These are phyloP conservation scores for Drosophila mulleri DNA, from an alignment of 2,888 invertebrate species.

Conservation along the genomic window DNA sequence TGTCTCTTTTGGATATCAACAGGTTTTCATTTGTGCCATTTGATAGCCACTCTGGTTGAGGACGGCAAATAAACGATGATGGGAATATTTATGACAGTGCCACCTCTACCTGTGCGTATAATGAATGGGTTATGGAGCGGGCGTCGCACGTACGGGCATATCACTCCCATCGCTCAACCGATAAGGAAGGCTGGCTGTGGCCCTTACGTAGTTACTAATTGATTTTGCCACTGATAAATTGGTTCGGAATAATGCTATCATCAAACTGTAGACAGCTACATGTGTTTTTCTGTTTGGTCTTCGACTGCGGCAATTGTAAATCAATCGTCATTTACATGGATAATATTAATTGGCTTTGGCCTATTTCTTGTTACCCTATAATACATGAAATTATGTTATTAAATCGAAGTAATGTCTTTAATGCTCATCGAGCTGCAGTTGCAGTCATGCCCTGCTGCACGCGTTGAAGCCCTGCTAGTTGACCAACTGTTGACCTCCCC, in stretches of 20 bases:
- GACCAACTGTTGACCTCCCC: constrained; percentile 28
- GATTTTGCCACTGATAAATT: constrained; percentile 75
- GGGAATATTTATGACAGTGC: constrained; percentile 81
- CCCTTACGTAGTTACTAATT: constrained; percentile 73
- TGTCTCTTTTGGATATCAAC: constrained; percentile 63
- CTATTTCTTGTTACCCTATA: constrained; percentile 52
- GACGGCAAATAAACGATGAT: constrained; percentile 74
- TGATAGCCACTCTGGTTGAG: constrained; percentile 61
- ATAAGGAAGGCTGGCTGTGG: constrained; percentile 57
- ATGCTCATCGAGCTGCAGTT: constrained; percentile 26
- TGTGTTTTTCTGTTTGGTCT: constrained; percentile 39
- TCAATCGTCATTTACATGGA: constrained; percentile 63
- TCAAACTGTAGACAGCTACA: constrained; percentile 52
- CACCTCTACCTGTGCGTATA: constrained; percentile 71
- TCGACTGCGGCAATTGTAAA: constrained; percentile 62
- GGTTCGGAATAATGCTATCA: constrained; percentile 59
- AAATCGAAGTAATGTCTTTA: constrained; percentile 24
- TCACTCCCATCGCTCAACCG: constrained; percentile 38
- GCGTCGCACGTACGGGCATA: constrained; percentile 17
- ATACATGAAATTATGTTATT: constrained; percentile 17
- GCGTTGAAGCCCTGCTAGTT: constrained; percentile 58
- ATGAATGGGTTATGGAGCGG: constrained; percentile 70
- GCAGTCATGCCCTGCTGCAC: constrained; percentile 51
- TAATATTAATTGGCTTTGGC: constrained; percentile 53
- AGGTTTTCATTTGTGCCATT: constrained; percentile 77